Base-by-base conservation (phyloP, 2,888 invertebrate species). In the Hedya salicella region DNA sequence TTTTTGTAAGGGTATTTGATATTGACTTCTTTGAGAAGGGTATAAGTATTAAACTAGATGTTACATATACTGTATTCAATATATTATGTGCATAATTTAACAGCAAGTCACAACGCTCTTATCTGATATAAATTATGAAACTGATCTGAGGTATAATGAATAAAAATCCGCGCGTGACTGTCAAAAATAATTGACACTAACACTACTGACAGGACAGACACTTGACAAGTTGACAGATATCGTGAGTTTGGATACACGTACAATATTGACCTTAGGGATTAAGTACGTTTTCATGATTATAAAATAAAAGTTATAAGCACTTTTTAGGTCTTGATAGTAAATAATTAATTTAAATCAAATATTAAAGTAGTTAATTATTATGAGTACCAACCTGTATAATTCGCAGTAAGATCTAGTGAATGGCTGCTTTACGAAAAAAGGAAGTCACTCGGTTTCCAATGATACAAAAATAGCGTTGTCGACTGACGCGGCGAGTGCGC, bases 101-200 rank as follows among this genome's bases (percentile, higher is more conserved):
- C 17, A 30, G 17, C 13, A 44, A 14, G 3, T 11, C 16, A 56
- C 17, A 46, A 44, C 13, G 21, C 14, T 19, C 6, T 11, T 3
- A 39, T 54, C 6, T 11, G 9, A 39, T 54, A 39, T 32, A 19
- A 30, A 48, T 44, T n/a, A 11, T 9, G 42, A 61, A 61, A 32
- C 52, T 61, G 17, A 25, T 4, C 25, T 4, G 42, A 61, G 42
- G 16, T 16, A 30, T 11, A 52, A 21, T 25, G 9, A 42, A 36
- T 57, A 66, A 54, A 60, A 53, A 54, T 48, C 60, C 66, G 66
- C 66, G 66, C 66, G 62, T 56, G 62, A 62, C 44, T 67, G 62
- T 67, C 60, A 66, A 60, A 56, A 39, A 17, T 14, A 1, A 40
- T 36, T 36, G 36, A 36, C 36, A 36, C 3, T 36, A 14, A 40